Percentiles rank a stretch among this genome's conserved stretches.
Evolutionary conservation across 64 coral and sea anemone species (phyloP).

Genomic region (Pocillopora verrucosa): DNA sequence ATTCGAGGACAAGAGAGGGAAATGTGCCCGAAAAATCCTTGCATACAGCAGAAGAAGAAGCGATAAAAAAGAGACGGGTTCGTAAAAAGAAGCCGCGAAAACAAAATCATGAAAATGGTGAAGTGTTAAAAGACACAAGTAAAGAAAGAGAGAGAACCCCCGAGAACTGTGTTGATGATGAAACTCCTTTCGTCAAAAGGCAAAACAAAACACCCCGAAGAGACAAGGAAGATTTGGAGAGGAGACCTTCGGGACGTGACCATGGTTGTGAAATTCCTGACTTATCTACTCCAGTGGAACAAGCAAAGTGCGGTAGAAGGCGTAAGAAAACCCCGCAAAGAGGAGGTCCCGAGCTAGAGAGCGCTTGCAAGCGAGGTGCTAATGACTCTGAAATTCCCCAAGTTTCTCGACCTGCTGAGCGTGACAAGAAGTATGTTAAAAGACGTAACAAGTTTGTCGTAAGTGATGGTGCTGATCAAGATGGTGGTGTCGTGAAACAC

Average conservation of each 20-base stretch:
- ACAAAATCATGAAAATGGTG: not conserved
- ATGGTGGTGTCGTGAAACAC: not conserved
- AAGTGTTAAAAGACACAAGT: not conserved
- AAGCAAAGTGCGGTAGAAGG: not conserved
- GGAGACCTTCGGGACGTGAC: not conserved
- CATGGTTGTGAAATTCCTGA: not conserved
- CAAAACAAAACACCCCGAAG: not conserved
- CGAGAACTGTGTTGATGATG: not conserved
- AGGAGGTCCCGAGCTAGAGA: not conserved
- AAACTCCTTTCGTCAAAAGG: not conserved
- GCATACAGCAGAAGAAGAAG: not conserved
- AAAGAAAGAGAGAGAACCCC: not conserved
- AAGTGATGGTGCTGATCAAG: not conserved
- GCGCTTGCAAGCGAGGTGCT: not conserved
- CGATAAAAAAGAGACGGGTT: not conserved
- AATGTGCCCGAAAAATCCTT: not conserved
- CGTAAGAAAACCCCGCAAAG: not conserved
- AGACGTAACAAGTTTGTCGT: not conserved
- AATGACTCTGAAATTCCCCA: not conserved
- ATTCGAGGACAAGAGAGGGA: not conserved
- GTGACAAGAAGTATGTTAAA: not conserved
- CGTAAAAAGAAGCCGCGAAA: constrained; percentile 1
- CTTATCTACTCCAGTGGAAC: not conserved
- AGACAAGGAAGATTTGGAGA: not conserved
- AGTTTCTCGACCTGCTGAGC: not conserved